Percentiles rank a stretch among this genome's conserved stretches.
phyloP scores from a whole-genome alignment of 2,888 invertebrate species.

The Cecidostiba fungosa region DNA sequence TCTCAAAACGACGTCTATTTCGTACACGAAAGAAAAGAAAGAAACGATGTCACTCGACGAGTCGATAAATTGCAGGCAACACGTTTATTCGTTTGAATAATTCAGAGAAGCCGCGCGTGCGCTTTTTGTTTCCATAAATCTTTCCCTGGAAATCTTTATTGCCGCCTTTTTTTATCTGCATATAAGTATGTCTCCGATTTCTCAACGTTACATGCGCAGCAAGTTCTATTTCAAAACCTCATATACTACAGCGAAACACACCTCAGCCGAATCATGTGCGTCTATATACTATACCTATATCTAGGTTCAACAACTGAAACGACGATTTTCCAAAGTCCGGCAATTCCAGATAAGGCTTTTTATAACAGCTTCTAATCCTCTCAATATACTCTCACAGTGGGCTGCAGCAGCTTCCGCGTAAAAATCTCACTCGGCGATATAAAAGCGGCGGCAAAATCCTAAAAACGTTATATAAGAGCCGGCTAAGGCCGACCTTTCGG shows the following conservation, averaged over 20 bases:
- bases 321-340: neutral
- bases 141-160: constrained; percentile 20
- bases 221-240: constrained; percentile 7
- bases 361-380: constrained; percentile 8
- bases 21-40: neutral
- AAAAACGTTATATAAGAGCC: constrained; percentile 9
- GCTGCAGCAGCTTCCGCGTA: constrained; percentile 23
- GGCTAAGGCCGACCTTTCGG: neutral
- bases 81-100: constrained; percentile 16
- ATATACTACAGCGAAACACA: neutral
- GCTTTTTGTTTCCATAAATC: constrained; percentile 10
- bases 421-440: constrained; percentile 12
- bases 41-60: neutral
- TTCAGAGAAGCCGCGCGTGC: neutral
- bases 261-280: neutral
- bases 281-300: no score
- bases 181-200: constrained; percentile 11
- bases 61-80: neutral
- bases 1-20: neutral
- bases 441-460: constrained; percentile 13
- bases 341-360: constrained; percentile 14
- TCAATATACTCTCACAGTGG: neutral
- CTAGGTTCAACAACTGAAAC: neutral
- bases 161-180: constrained; percentile 5
- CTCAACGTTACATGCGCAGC: neutral